phyloP scores from a whole-genome alignment of 2,888 invertebrate genomes.

The Listrodromus nycthemerus region DNA sequence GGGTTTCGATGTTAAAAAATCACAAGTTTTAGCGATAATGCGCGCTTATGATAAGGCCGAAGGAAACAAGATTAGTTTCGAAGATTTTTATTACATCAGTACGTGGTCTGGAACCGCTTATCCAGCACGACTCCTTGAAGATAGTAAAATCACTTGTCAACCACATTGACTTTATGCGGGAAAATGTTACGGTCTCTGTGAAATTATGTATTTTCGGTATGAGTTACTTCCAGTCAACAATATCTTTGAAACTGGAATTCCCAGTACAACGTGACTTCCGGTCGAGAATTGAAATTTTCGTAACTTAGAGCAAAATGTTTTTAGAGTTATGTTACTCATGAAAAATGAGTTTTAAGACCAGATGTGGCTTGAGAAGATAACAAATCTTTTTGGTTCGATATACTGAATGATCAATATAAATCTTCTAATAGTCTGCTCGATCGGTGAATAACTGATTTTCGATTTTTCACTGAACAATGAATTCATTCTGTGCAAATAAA shows the following conservation, averaged over 20 bases:
- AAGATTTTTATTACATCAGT: conserved; percentile 76
- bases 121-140: neutral
- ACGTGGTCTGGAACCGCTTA: conserved; percentile 48
- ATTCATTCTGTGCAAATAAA: neutral
- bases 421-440: neutral
- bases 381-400: too few species aligned
- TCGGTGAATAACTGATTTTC: neutral
- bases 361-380: too few species aligned
- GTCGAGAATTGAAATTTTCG: too few species aligned
- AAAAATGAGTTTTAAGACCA: too few species aligned
- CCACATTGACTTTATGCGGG: too few species aligned
- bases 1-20: conserved; percentile 74
- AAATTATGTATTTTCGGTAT: too few species aligned
- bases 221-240: too few species aligned
- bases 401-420: neutral
- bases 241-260: too few species aligned
- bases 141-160: neutral
- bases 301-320: too few species aligned
- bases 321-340: too few species aligned
- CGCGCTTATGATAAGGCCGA: conserved; percentile 68
- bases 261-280: too few species aligned
- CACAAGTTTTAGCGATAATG: conserved; percentile 73
- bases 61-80: conserved; percentile 64
- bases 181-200: too few species aligned
- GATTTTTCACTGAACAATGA: neutral